phyloP scores from a whole-genome alignment of 2,113 vertebrate species.

The Cyphomyrus plagiostoma region DNA sequence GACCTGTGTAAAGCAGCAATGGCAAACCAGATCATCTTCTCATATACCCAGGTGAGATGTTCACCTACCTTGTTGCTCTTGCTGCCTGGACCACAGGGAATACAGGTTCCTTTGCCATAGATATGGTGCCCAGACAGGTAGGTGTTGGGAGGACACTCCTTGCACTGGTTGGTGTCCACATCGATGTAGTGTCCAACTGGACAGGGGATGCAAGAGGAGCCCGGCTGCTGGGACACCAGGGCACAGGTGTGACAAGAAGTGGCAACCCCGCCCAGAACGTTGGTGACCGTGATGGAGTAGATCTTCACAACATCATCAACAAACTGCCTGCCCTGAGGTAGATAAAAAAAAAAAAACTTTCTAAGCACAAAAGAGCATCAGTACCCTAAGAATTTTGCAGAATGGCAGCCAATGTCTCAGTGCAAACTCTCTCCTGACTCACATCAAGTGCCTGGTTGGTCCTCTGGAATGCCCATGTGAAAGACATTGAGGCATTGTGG shows the following conservation, averaged over 20 bases:
- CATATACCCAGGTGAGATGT: neutral
- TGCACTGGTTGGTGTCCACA: conserved; percentile 73
- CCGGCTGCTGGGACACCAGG: conserved; percentile 64
- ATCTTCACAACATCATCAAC: conserved; percentile 83
- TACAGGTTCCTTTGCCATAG: conserved; percentile 73
- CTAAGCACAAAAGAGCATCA: neutral
- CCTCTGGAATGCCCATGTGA: conserved; percentile 96
- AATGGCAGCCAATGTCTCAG: neutral
- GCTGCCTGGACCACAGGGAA: conserved; percentile 81
- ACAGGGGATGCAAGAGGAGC: conserved; percentile 88
- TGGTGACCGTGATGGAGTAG: conserved; percentile 81
- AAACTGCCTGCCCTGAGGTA: conserved; percentile 69
- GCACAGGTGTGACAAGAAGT: conserved; percentile 81
- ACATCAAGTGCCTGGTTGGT: conserved; percentile 84
- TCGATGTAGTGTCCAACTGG: conserved; percentile 86
- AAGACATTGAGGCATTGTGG: conserved; percentile 84
- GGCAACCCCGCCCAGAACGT: conserved; percentile 78
- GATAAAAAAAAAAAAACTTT: neutral
- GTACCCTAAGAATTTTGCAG: neutral
- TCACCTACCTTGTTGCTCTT: conserved; percentile 71
- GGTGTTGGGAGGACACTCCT: conserved; percentile 76
- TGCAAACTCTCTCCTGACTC: conserved; percentile 47
- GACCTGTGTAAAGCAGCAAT: neutral
- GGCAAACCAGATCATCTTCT: neutral
- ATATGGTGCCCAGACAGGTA: conserved; percentile 76